Conservation (phyloP, 2,797 vertebrate genomes). For the Bucorvus abyssinicus region DNA sequence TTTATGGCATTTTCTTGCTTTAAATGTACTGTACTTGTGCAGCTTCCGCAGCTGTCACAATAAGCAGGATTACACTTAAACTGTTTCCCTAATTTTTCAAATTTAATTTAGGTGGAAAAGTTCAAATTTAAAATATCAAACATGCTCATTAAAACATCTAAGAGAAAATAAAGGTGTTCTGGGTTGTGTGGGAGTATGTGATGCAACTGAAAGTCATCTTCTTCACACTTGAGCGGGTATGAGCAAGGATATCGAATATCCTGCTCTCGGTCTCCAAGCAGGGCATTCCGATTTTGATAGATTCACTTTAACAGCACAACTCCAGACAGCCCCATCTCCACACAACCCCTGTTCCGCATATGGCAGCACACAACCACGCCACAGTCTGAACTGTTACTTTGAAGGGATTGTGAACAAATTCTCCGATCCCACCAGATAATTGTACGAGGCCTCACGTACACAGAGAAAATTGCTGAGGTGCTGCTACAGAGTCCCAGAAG, state of each 20-base stretch:
- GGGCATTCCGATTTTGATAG: not conserved
- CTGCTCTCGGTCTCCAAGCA: not conserved
- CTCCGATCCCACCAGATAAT: not conserved
- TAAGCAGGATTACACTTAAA: not conserved
- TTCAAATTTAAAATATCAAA: not conserved
- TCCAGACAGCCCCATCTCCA: not conserved
- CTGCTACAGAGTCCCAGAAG: not conserved
- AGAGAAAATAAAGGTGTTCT: not conserved
- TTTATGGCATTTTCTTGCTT: not conserved
- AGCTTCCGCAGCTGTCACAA: not conserved
- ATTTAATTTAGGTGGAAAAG: not conserved
- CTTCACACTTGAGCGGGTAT: fast-evolving
- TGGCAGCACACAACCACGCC: fast-evolving
- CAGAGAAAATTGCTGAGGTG: not conserved
- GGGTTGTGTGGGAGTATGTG: not conserved
- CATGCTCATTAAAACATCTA: not conserved
- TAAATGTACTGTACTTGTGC: not conserved
- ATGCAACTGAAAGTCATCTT: not conserved
- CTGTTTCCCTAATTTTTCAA: not conserved
- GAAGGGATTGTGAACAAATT: not conserved
- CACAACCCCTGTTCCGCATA: not conserved
- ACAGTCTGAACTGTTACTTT: not conserved
- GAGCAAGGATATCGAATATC: not conserved
- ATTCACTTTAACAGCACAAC: not conserved
- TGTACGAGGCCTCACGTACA: fast-evolving